These are phyloP conservation scores for Meganola albula DNA, from an alignment of 2,888 invertebrate species.

Conservation along the genomic window DNA sequence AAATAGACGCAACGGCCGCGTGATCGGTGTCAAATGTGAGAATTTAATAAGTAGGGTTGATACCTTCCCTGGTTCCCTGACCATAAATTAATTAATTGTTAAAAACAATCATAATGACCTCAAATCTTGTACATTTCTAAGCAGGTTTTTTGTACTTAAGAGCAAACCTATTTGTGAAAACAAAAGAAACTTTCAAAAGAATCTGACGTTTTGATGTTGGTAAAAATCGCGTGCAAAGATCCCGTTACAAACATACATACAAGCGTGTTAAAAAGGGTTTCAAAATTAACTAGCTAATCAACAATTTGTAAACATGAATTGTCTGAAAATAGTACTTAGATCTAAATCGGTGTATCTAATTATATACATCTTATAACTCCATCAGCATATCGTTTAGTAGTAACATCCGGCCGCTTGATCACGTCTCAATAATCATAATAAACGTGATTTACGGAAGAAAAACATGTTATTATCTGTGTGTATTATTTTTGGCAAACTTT, in stretches of 20 bases:
- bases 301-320: constrained; percentile 40
- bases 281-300: too few species aligned
- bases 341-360: constrained; percentile 47
- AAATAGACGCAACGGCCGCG: constrained; percentile 48
- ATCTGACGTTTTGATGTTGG: too few species aligned
- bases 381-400: constrained; percentile 25
- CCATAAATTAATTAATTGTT: too few species aligned
- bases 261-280: too few species aligned
- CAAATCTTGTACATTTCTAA: too few species aligned
- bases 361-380: constrained; percentile 39
- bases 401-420: constrained; percentile 23
- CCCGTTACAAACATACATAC: too few species aligned
- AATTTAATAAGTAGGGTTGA: constrained; percentile 19
- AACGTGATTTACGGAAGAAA: constrained; percentile 21
- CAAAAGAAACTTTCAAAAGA: too few species aligned
- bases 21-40: constrained; percentile 35
- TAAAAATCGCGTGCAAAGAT: too few species aligned
- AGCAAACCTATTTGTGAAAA: too few species aligned
- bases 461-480: too few species aligned
- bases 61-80: constrained; percentile 1
- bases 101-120: too few species aligned
- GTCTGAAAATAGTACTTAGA: constrained; percentile 45
- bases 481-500: constrained; percentile 30
- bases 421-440: constrained; percentile 27
- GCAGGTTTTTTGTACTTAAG: too few species aligned